phyloP scores from a whole-genome alignment of 2,113 vertebrate genomes.

The Scatophagus argus region DNA sequence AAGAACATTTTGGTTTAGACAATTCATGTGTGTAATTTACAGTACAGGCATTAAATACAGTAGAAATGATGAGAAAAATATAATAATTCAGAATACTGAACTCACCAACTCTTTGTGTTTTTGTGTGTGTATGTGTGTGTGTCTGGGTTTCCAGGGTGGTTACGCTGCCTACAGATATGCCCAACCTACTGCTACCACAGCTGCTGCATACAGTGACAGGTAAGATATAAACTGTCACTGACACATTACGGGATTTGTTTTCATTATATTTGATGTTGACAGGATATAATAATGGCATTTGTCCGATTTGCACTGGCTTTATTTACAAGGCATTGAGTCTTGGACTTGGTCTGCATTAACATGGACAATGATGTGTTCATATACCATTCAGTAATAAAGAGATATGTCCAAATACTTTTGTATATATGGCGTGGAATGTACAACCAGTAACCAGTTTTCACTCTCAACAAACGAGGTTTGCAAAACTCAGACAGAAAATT shows the following conservation, averaged over 20 bases:
- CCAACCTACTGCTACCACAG: slow-evolving; percentile 95
- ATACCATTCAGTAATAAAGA: too few relatives aligned
- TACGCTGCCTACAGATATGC: slow-evolving; percentile 97
- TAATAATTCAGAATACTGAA: neutral
- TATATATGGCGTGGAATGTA: too few relatives aligned
- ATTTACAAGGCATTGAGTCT: neutral
- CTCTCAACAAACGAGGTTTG: too few relatives aligned
- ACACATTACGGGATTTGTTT: neutral
- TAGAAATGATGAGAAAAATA: neutral
- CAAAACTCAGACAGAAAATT: too few relatives aligned
- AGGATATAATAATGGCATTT: neutral
- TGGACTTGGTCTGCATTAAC: neutral
- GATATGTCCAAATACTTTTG: too few relatives aligned
- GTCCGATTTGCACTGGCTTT: neutral
- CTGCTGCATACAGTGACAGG: slow-evolving; percentile 99
- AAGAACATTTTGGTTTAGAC: too few relatives aligned
- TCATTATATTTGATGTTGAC: neutral
- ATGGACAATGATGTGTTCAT: neutral
- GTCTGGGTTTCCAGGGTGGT: slow-evolving; percentile 88
- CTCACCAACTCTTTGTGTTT: slow-evolving; percentile 1
- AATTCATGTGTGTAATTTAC: too few relatives aligned
- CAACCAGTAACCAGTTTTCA: too few relatives aligned
- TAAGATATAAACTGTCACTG: slow-evolving; percentile 79
- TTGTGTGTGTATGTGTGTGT: slow-evolving; percentile 41
- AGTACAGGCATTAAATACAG: neutral